Evolutionary conservation across 2,797 vertebrate species (phyloP).

Genomic region (Anguilla obscura): DNA sequence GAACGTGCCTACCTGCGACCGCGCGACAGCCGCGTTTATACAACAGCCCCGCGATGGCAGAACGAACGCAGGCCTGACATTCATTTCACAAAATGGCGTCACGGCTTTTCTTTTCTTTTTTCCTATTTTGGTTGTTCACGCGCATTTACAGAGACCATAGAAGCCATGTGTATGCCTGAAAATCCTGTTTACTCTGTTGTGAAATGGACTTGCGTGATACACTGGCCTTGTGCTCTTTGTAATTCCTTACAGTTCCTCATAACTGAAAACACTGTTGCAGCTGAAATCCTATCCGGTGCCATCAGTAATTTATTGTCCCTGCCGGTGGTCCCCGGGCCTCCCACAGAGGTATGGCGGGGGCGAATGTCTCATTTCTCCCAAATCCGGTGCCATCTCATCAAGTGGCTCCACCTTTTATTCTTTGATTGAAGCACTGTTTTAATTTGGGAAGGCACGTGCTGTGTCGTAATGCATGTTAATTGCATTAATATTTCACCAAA

Average conservation of each 20-base stretch:
- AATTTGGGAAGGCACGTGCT: background rate
- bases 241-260: slow-evolving; percentile 15
- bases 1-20: background rate
- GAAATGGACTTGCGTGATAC: slow-evolving; percentile 6
- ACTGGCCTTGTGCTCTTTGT: slow-evolving; percentile 4
- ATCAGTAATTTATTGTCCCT: slow-evolving; percentile 45
- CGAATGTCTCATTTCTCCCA: slow-evolving; percentile 43
- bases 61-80: background rate
- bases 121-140: background rate
- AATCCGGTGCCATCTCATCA: slow-evolving; percentile 6
- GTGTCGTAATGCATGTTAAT: background rate
- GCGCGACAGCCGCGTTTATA: background rate
- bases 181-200: background rate
- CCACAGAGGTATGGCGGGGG: slow-evolving; percentile 32
- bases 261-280: slow-evolving; percentile 28
- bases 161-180: background rate
- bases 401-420: background rate
- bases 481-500: background rate
- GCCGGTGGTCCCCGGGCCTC: slow-evolving; percentile 33
- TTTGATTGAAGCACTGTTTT: background rate
- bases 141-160: background rate
- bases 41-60: background rate
- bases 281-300: slow-evolving; percentile 48
- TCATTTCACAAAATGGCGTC: background rate
- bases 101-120: background rate